These are phyloP conservation scores for Channa argus DNA, from an alignment of 2,113 vertebrate species.

Conservation along the genomic window DNA sequence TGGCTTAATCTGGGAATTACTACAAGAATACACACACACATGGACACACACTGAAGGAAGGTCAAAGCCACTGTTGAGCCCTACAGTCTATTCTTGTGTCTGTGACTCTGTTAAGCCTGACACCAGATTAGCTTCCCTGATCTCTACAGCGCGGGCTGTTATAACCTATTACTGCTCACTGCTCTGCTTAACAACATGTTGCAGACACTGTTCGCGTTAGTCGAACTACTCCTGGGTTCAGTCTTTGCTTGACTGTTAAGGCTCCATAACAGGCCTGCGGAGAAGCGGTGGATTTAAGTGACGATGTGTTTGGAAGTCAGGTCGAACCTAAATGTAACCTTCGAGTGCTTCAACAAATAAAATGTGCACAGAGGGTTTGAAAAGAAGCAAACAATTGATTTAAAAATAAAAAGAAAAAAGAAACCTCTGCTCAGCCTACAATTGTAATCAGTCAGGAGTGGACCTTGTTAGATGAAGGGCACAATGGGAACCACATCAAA, in stretches of 20 bases:
- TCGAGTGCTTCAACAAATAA: slow-evolving; percentile 12
- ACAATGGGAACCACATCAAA: slow-evolving; percentile 56
- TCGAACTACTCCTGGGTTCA: background rate
- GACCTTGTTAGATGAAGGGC: slow-evolving; percentile 18
- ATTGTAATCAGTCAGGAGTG: slow-evolving; percentile 1
- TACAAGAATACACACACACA: slow-evolving; percentile 29
- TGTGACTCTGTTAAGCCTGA: slow-evolving; percentile 74
- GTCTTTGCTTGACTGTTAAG: background rate
- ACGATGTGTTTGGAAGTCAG: slow-evolving; percentile 4
- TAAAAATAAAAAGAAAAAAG: background rate
- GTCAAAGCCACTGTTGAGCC: slow-evolving; percentile 61
- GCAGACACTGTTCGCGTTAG: background rate
- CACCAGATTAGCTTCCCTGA: slow-evolving; percentile 70
- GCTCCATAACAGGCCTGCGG: background rate
- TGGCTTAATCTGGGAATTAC: slow-evolving; percentile 35
- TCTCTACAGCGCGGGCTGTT: slow-evolving; percentile 51
- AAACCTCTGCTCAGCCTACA: background rate
- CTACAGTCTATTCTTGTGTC: slow-evolving; percentile 69
- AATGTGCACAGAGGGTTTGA: background rate
- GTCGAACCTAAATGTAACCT: slow-evolving; percentile 6
- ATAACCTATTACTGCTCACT: slow-evolving; percentile 48
- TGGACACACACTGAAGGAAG: slow-evolving; percentile 34
- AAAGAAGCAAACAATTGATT: slow-evolving; percentile 14
- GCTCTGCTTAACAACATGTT: slow-evolving; percentile 13
- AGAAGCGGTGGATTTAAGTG: background rate